phyloP scores from a whole-genome alignment of 37 sponge, comb jelly and placozoan genomes.

The Spongia lamella region DNA sequence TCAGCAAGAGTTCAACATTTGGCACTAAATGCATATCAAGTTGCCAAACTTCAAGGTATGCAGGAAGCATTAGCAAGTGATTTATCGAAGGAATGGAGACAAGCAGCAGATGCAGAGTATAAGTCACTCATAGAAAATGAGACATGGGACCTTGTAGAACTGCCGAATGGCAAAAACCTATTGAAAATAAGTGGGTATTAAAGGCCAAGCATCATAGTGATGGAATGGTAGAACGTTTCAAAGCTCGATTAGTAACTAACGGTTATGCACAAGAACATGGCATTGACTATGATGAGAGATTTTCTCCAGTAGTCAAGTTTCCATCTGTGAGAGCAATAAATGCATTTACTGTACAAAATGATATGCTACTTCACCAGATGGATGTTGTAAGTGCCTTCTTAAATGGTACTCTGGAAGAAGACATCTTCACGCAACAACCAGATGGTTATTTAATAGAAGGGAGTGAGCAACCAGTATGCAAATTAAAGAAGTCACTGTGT shows the following conservation, averaged over 20 bases:
- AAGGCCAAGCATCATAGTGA: no score
- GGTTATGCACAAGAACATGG: no score
- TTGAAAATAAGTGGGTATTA: constrained; percentile 7
- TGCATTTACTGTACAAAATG: constrained; percentile 51
- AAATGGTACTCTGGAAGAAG: constrained; percentile 42
- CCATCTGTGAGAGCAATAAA: constrained; percentile 43
- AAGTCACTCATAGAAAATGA: constrained; percentile 50
- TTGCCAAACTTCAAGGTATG: constrained; percentile 6
- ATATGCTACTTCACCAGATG: no score
- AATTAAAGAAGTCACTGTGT: constrained; percentile 51
- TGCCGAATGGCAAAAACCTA: not conserved
- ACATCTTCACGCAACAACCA: constrained; percentile 58
- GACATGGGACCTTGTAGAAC: no score
- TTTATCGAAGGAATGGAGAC: constrained; percentile 39
- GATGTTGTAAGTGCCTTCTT: constrained; percentile 65
- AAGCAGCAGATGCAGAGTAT: constrained; percentile 49
- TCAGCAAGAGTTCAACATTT: not conserved
- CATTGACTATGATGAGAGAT: constrained; percentile 55
- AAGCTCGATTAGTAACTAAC: no score
- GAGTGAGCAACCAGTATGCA: no score
- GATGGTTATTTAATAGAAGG: constrained; percentile 32
- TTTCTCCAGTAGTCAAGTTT: no score
- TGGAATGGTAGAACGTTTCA: no score
- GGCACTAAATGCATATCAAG: not conserved
- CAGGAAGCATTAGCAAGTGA: constrained; percentile 40